Evolutionary conservation across 2,797 vertebrate genomes (phyloP).

Genomic region (Sus cebifrons): DNA sequence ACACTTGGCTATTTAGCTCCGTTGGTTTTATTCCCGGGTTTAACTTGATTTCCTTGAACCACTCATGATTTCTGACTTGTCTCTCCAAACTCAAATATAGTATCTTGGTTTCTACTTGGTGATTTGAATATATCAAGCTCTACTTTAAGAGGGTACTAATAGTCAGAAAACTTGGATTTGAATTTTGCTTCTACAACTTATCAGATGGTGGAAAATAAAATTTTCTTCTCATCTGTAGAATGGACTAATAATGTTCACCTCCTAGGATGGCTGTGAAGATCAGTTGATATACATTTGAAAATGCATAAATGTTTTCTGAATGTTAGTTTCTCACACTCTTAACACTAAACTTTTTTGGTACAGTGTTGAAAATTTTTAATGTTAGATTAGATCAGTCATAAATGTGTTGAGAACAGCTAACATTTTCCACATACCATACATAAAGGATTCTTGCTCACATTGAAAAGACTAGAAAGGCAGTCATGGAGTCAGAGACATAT

Average conservation of each 20-base stretch:
- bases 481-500: background rate
- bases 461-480: background rate
- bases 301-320: background rate
- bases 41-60: background rate
- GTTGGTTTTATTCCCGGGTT: background rate
- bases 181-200: background rate
- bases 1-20: background rate
- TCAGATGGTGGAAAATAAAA: background rate
- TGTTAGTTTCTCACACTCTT: background rate
- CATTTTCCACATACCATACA: background rate
- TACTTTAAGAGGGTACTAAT: background rate
- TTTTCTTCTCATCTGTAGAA: conserved; percentile 33
- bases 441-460: background rate
- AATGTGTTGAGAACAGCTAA: background rate
- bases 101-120: background rate
- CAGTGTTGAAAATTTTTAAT: background rate
- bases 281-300: conserved; percentile 32
- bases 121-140: background rate
- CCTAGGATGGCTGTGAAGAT: background rate
- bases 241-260: conserved; percentile 27
- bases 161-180: background rate
- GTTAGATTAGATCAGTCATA: background rate
- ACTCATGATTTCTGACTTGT: background rate
- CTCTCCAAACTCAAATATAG: background rate
- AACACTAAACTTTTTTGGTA: background rate